Evolutionary conservation across 2,113 vertebrate genomes (phyloP).

Genomic region (Pagrus major): DNA sequence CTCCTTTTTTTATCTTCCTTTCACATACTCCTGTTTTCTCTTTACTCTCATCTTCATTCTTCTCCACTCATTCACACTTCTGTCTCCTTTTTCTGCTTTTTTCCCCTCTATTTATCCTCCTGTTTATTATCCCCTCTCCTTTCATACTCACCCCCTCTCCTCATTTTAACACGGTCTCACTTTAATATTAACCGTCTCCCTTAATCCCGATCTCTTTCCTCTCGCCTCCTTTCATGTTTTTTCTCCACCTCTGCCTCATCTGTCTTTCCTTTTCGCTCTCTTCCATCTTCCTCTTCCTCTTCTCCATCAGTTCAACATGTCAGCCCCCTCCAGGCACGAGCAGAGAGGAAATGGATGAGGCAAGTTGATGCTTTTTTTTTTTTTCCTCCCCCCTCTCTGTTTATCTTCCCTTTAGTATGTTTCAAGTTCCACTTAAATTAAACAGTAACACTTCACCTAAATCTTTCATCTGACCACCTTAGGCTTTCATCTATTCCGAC

Average conservation of each 20-base stretch:
- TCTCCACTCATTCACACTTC: background rate
- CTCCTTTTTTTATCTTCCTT: background rate
- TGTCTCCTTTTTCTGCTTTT: background rate
- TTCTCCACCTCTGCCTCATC: conserved; percentile 42
- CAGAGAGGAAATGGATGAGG: conserved; percentile 58
- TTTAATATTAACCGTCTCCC: conserved; percentile 6
- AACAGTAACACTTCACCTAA: conserved; percentile 69
- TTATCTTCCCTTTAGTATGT: conserved; percentile 63
- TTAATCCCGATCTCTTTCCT: conserved; percentile 33
- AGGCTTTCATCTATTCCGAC: conserved; percentile 59
- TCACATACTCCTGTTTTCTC: background rate
- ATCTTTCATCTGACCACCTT: conserved; percentile 61
- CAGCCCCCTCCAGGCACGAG: conserved; percentile 51
- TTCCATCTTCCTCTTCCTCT: conserved; percentile 21
- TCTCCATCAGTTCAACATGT: conserved; percentile 30
- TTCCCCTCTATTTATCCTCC: background rate
- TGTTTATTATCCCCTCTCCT: conserved; percentile 8
- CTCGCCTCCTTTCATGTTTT: conserved; percentile 57
- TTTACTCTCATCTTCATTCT: too few relatives aligned
- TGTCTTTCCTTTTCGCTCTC: conserved; percentile 30
- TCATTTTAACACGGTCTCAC: conserved; percentile 14
- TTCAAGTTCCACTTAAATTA: conserved; percentile 62
- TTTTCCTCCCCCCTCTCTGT: conserved; percentile 42
- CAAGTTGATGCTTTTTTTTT: conserved; percentile 29
- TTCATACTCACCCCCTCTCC: background rate